Evolutionary conservation across 2,888 invertebrate genomes (phyloP).

Genomic region (Lymantria monacha): DNA sequence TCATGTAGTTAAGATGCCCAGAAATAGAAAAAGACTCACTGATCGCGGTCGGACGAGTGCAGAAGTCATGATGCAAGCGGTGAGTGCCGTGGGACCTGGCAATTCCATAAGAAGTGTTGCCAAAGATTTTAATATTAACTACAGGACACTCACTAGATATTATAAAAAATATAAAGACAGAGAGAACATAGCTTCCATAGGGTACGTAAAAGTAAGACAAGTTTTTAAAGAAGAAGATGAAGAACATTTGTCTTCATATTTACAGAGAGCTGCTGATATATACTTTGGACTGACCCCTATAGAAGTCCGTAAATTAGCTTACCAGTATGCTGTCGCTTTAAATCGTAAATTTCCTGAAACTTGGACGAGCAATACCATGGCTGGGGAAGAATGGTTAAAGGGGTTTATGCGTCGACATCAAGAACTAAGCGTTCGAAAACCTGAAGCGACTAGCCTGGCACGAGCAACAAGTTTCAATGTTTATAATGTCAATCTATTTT

Average conservation of each 20-base stretch:
- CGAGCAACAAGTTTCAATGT: too few species aligned
- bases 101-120: constrained; percentile 5
- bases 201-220: not conserved
- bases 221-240: not conserved
- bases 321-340: not conserved
- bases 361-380: not conserved
- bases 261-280: not conserved
- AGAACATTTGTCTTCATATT: not conserved
- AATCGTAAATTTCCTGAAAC: not conserved
- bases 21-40: constrained; percentile 2
- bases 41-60: not conserved
- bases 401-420: too few species aligned
- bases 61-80: constrained; percentile 4
- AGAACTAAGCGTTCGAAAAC: too few species aligned
- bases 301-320: not conserved
- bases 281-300: not conserved
- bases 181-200: not conserved
- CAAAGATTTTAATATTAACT: constrained; percentile 6
- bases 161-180: constrained; percentile 2
- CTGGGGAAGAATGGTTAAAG: not conserved
- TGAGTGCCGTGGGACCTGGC: not conserved
- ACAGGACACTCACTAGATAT: constrained; percentile 1
- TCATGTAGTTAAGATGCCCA: not conserved
- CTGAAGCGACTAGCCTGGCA: too few species aligned
- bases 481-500: too few species aligned